Evolutionary conservation across 2,797 vertebrate species (phyloP).

Genomic region (Rhyacichthys aspro): DNA sequence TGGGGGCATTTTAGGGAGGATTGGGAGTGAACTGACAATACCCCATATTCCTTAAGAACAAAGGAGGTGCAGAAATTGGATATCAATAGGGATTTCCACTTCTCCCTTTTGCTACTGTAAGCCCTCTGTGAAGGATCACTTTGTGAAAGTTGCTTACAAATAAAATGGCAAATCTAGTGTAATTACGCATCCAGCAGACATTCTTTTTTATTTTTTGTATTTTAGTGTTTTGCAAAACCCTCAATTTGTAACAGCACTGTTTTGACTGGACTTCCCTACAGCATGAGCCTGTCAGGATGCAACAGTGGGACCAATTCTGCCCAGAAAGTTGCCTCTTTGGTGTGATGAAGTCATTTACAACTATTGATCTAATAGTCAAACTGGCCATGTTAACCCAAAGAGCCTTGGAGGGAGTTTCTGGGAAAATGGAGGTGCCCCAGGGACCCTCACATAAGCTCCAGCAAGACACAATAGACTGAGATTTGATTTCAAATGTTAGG

Average conservation of each 20-base stretch:
- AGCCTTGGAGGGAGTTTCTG: conserved; percentile 78
- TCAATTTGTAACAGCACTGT: conserved; percentile 25
- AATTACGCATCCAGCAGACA: conserved; percentile 23
- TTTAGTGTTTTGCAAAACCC: conserved; percentile 15
- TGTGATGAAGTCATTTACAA: conserved; percentile 83
- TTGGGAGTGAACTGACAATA: conserved; percentile 73
- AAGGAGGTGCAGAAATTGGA: conserved; percentile 65
- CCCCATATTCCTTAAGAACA: conserved; percentile 73
- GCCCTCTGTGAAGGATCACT: not conserved
- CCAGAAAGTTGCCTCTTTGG: conserved; percentile 75
- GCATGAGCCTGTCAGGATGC: conserved; percentile 49
- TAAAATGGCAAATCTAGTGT: conserved; percentile 32
- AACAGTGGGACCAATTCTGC: conserved; percentile 72
- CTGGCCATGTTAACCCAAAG: conserved; percentile 77
- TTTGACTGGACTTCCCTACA: conserved; percentile 35
- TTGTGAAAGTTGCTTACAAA: conserved; percentile 18
- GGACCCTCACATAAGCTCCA: conserved; percentile 71
- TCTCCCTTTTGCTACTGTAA: conserved; percentile 40
- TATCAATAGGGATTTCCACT: conserved; percentile 56
- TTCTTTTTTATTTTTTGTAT: conserved; percentile 6
- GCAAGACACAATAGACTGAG: conserved; percentile 71
- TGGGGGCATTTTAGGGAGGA: conserved; percentile 75
- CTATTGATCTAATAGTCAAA: conserved; percentile 84
- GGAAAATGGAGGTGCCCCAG: conserved; percentile 73
- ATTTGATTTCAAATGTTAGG: conserved; percentile 68